Percentiles rank a stretch among this genome's conserved stretches.
phyloP scores from a whole-genome alignment of 2,888 invertebrate species.

The Zootermopsis nevadensis region DNA sequence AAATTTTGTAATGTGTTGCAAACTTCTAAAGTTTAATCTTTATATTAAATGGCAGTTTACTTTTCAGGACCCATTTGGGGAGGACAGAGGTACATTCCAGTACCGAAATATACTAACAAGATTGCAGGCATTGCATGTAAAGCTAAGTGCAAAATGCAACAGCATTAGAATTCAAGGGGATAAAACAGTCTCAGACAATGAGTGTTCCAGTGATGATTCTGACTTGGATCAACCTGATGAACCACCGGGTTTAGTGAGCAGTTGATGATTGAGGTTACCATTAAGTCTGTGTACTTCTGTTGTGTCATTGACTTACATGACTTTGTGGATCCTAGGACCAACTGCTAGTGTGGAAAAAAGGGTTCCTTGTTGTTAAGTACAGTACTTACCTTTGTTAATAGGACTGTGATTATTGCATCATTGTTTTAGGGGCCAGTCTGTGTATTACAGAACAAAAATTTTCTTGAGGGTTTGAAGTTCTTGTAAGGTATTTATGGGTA shows the following conservation, averaged over 20 bases:
- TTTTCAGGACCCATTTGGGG: slow-evolving; percentile 59
- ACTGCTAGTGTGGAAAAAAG: slow-evolving; percentile 1
- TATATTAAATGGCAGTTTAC: slow-evolving; percentile 9
- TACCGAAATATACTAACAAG: slow-evolving; percentile 56
- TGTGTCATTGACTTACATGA: not conserved
- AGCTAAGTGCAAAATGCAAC: slow-evolving; percentile 46
- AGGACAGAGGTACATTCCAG: slow-evolving; percentile 57
- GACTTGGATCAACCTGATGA: slow-evolving; percentile 42
- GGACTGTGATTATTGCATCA: not conserved
- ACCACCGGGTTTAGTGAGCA: not conserved
- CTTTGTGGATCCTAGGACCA: not conserved
- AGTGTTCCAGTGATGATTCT: slow-evolving; percentile 49
- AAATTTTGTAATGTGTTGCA: no score
- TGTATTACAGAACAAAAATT: not conserved
- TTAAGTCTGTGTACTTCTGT: not conserved
- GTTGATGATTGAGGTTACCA: not conserved
- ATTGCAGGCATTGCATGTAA: slow-evolving; percentile 55
- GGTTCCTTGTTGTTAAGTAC: not conserved
- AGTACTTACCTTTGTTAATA: not conserved
- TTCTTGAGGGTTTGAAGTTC: not conserved
- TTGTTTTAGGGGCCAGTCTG: slow-evolving; percentile 16
- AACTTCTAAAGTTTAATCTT: no score
- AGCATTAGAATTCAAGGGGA: not conserved
- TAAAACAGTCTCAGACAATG: slow-evolving; percentile 41
- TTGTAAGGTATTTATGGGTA: slow-evolving; percentile 3